Evolutionary conservation across 64 coral and sea anemone species (phyloP), one percentile per base, ranked within the genome.

Genomic region (Porites lutea): DNA sequence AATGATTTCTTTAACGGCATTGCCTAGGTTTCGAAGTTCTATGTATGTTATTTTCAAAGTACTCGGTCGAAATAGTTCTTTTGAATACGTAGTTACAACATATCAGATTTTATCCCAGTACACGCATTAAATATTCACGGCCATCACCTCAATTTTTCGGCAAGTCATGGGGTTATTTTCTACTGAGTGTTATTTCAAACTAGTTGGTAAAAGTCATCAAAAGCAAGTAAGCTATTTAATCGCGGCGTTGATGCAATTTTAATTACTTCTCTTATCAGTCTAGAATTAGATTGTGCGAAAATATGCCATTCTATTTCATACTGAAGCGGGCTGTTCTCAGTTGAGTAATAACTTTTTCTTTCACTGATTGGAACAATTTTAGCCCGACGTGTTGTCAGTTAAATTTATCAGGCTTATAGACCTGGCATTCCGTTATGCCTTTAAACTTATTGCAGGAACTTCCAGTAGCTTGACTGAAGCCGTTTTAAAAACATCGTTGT

Each of bases 191-290:
- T 84, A 84, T 84, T 84, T n/a, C 69, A 23, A 6, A 84, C 67
- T 16, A 9, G 49, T 61, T 84, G 62, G 81, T 68, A 67, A 84
- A 18, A 68, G 47, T 5, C 51, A 76, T 16, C 73, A 52, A 76
- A 8, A 76, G 37, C 1, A 2, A 51, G 16, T 50, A 76, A 76
- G 60, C 81, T 84, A 68, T 69, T 84, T 19, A 69, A 51, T 69
- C 4, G 64, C 64, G 44, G 64, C 64, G 44, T 47, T 67, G 51
- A 84, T 84, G 46, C 44, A 84, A 84, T 84, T 67, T 52, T 84
- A 68, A 84, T 84, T 61, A 68, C 46, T 15, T 51, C 16, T 20
- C 61, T n/a, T 68, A 84, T 68, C 62, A 37, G 27, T 21, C 53
- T 65, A 48, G 45, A 65, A 82, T 82, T 15, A 45, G 23, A 65